A percentile compares a stretch with the other conserved stretches of the same genome.
phyloP scores from a whole-genome alignment of 2,888 invertebrate genomes.

The Galerucella nymphaeae region DNA sequence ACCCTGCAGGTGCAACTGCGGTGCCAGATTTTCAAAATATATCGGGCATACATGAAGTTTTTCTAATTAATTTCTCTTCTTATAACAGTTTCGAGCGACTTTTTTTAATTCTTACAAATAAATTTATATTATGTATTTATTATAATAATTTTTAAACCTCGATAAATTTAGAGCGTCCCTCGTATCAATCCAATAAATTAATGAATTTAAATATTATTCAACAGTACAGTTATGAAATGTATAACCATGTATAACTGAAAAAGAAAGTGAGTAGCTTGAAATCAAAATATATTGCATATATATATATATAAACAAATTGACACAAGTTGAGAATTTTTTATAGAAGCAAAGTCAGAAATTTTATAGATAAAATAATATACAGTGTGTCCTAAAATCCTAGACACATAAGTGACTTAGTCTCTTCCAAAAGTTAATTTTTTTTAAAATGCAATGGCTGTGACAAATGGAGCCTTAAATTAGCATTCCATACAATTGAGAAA shows the following conservation, averaged over 20 bases:
- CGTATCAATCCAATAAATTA: conserved; percentile 9
- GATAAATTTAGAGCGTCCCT: conserved; percentile 5
- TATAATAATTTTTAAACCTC: neutral
- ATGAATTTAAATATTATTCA: conserved; percentile 17
- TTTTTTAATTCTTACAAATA: too few relatives aligned
- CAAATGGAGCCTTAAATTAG: too few relatives aligned
- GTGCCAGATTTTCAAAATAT: too few relatives aligned
- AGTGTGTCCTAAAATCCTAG: neutral
- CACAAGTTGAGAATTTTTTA: neutral
- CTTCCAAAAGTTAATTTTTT: too few relatives aligned
- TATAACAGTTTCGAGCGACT: too few relatives aligned
- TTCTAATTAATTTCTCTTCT: too few relatives aligned
- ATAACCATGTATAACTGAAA: conserved; percentile 3
- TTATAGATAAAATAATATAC: neutral
- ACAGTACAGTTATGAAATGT: conserved; percentile 13
- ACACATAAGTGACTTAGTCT: too few relatives aligned
- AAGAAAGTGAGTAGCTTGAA: conserved; percentile 10
- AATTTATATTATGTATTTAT: too few relatives aligned
- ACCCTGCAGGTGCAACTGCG: too few relatives aligned
- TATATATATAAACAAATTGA: neutral
- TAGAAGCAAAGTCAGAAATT: neutral
- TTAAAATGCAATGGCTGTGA: too few relatives aligned
- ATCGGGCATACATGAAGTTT: too few relatives aligned
- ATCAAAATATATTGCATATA: neutral
- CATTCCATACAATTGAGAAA: neutral